Evolutionary conservation across 2,113 vertebrate genomes (phyloP), one percentile per base, ranked within the genome.

Genomic region (Falcunculus frontatus): DNA sequence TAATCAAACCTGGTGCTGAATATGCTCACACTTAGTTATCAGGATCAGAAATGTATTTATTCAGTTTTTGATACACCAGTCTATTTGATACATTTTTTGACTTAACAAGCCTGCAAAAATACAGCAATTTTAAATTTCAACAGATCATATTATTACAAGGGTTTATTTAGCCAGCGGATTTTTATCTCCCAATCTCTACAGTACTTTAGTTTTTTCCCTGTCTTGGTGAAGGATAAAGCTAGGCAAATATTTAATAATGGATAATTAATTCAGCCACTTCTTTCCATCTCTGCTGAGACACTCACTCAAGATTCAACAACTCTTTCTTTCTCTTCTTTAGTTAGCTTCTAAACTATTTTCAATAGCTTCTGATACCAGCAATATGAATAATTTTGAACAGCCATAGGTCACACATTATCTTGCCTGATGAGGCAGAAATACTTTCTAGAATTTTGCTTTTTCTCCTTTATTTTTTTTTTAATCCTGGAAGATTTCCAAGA

Each of bases 261-360:
- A 73, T 90, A 94, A 92, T 93, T 88, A 91, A 94, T 87, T 93
- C 79, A 77, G 44, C 21, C 33, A 59, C 35, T 88, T 73, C 22
- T 95, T 94, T 86, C 42, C 57, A 39, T 84, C 39, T 53, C 68
- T 84, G 75, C 55, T 22, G 60, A 90, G 84, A 78, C 46, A 84
- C 30, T 86, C 29, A 60, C 57, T 82, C 87, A 67, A 91, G 76
- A 89, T 78, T 50, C 46, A 79, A 27, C 47, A 69, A 33, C 53
- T 59, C 29, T 76, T 77, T 68, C 19, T 59, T 76, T 76, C 29
- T 74, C 9, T 59, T 84, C 44, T 84, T 79, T 37, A 75, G 30
- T 29, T 72, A 68, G 49, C 33, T 90, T 57, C 55, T 47, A 42
- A 84, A 73, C 15, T 20, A 44, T 70, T 92, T 70, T 44, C 56